Percentiles rank a stretch among this genome's conserved stretches.
These are phyloP conservation scores for Lamprologus tigripictilis DNA, from an alignment of 2,113 vertebrate species.

Conservation along the genomic window DNA sequence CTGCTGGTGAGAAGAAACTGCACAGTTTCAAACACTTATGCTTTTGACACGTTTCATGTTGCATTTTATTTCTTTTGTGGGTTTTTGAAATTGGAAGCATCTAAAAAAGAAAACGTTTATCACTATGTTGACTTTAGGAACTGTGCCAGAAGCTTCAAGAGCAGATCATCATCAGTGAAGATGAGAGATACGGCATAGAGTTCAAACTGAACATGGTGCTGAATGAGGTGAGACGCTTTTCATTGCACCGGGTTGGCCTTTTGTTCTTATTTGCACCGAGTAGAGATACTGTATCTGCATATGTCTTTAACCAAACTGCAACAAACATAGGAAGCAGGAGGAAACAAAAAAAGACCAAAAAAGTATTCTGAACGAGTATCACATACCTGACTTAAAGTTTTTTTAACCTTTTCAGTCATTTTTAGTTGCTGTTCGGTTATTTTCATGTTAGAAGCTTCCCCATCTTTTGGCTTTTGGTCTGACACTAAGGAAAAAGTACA, in stretches of 20 bases:
- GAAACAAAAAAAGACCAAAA: neutral
- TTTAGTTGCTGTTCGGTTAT: accelerated
- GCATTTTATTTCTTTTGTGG: neutral
- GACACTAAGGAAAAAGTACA: neutral
- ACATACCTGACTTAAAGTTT: neutral
- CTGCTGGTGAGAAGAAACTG: constrained; percentile 69
- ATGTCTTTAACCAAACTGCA: neutral
- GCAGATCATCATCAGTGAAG: constrained; percentile 82
- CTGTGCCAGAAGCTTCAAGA: constrained; percentile 82
- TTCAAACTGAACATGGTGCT: constrained; percentile 81
- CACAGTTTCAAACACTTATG: accelerated
- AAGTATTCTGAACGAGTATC: neutral
- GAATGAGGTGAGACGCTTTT: constrained; percentile 77
- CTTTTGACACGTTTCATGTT: accelerated
- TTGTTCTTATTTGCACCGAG: neutral
- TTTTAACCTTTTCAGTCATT: neutral
- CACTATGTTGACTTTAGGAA: constrained; percentile 65
- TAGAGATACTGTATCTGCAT: neutral
- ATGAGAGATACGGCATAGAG: constrained; percentile 89
- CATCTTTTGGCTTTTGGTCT: neutral
- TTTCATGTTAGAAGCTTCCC: neutral
- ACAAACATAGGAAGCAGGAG: neutral
- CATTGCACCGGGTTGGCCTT: neutral
- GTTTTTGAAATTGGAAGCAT: neutral
- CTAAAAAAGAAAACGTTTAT: neutral